Evolutionary conservation across 2,888 invertebrate species (phyloP).

Genomic region (Hanleya hanleyi): DNA sequence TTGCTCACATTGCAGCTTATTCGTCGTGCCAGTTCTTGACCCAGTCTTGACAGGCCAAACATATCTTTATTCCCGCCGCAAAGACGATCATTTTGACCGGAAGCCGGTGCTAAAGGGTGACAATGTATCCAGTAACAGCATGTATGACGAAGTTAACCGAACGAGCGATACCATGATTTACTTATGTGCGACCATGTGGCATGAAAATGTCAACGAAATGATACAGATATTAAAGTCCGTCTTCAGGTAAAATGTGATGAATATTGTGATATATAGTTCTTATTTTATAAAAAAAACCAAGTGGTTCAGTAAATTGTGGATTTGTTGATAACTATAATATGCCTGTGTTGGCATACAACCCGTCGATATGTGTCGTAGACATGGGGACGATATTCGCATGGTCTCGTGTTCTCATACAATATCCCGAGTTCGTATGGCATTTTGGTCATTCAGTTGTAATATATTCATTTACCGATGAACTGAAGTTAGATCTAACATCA

Average conservation of each 20-base stretch:
- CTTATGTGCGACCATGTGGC: constrained; percentile 99
- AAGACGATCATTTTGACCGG: neutral
- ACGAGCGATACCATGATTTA: constrained; percentile 78
- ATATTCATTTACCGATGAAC: no score
- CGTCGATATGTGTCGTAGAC: no score
- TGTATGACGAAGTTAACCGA: neutral
- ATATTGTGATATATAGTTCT: no score
- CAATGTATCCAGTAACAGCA: neutral
- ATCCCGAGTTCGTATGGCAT: no score
- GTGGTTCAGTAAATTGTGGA: no score
- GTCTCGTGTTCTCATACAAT: no score
- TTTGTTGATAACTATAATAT: no score
- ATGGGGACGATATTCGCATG: no score
- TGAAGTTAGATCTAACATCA: no score
- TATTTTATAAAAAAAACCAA: no score
- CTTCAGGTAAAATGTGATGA: constrained; percentile 41
- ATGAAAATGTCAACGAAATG: constrained; percentile 97
- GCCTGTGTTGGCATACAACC: no score
- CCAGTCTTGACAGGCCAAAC: neutral
- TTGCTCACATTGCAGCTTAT: neutral
- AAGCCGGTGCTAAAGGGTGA: neutral
- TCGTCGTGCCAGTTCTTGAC: neutral
- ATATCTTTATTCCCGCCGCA: neutral
- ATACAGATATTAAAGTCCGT: constrained; percentile 91
- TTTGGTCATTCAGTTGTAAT: no score